Conservation (phyloP, 2,888 invertebrate genomes). For the Sepioteuthis lessoniana region DNA sequence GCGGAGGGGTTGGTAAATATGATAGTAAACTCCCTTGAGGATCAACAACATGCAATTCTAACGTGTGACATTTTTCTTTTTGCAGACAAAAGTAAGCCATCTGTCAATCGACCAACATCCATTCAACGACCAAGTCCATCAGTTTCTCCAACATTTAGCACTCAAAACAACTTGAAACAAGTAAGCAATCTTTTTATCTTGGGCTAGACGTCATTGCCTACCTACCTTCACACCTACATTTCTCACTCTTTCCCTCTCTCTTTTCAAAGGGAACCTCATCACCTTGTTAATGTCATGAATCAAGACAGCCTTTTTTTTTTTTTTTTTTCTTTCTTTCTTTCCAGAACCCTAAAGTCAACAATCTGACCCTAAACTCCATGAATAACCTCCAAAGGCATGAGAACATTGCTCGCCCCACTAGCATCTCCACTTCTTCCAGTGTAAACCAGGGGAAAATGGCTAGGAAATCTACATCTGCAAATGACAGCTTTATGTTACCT, state of each 20-base stretch:
- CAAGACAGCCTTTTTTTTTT: too few species aligned
- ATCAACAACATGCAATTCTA: too few species aligned
- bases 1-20: too few species aligned
- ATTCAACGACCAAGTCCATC: background rate
- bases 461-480: background rate
- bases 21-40: too few species aligned
- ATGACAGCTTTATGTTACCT: background rate
- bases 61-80: too few species aligned
- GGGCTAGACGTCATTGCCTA: too few species aligned
- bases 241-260: too few species aligned
- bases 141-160: background rate
- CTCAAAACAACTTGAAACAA: background rate
- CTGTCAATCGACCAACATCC: background rate
- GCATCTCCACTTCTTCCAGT: conserved; percentile 1
- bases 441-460: background rate
- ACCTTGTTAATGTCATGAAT: too few species aligned
- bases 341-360: background rate
- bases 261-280: too few species aligned
- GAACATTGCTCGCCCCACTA: conserved; percentile 23
- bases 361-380: background rate
- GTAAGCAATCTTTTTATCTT: too few species aligned
- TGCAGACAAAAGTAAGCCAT: background rate
- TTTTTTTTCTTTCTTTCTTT: too few species aligned
- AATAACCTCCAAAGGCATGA: background rate
- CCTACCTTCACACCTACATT: too few species aligned